Evolutionary conservation across 2,113 vertebrate genomes (phyloP).

Genomic region (Archilochus colubris): DNA sequence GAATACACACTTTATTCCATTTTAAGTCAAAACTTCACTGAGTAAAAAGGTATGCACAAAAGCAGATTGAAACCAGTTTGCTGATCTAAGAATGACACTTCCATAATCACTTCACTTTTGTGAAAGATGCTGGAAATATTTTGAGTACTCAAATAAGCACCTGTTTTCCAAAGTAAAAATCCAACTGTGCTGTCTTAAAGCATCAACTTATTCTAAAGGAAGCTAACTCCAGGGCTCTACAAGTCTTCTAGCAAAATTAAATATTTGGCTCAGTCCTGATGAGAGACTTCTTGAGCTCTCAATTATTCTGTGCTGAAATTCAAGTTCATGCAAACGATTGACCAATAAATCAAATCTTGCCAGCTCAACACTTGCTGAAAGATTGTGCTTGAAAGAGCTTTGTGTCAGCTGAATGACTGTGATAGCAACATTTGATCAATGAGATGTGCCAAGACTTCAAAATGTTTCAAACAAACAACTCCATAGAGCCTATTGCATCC

Average conservation of each 20-base stretch:
- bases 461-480: neutral
- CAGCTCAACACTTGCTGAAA: constrained; percentile 42
- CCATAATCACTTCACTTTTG: neutral
- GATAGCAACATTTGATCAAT: neutral
- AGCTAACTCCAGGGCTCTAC: neutral
- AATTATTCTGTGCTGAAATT: neutral
- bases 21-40: neutral
- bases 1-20: neutral
- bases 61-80: neutral
- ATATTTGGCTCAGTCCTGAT: neutral
- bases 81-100: neutral
- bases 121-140: neutral
- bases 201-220: neutral
- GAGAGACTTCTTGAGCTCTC: neutral
- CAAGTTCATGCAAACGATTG: neutral
- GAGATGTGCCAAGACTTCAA: neutral
- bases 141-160: neutral
- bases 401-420: neutral
- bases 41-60: neutral
- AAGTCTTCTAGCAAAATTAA: neutral
- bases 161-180: neutral
- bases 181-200: neutral
- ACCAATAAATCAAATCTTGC: neutral
- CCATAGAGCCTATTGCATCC: neutral
- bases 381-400: neutral